Conservation (phyloP, 2,888 invertebrate species). For the Drosophila merina region DNA sequence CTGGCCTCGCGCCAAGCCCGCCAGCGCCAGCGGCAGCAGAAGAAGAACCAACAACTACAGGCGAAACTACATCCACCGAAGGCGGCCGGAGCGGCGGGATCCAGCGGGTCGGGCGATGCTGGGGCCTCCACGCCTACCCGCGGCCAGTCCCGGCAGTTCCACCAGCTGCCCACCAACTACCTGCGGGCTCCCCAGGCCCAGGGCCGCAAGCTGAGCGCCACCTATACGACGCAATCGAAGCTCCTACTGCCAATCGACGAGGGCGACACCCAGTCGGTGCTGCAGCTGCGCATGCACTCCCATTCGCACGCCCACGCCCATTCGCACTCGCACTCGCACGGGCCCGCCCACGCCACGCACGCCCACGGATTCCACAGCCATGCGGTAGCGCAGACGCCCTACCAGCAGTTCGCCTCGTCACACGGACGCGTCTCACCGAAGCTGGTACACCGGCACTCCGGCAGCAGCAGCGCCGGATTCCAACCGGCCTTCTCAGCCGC, state of each 20-base stretch:
- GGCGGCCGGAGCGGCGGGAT: conserved; percentile 70
- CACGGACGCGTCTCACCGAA: conserved; percentile 81
- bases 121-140: conserved; percentile 81
- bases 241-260: conserved; percentile 84
- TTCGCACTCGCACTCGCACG: conserved; percentile 58
- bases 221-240: conserved; percentile 83
- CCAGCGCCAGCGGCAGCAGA: conserved; percentile 86
- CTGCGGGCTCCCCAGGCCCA: conserved; percentile 83
- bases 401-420: conserved; percentile 70
- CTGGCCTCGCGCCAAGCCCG: conserved; percentile 92
- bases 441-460: conserved; percentile 82
- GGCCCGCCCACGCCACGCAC: conserved; percentile 49
- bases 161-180: conserved; percentile 85
- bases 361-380: conserved; percentile 56
- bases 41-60: conserved; percentile 84
- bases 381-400: conserved; percentile 56
- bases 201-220: conserved; percentile 83
- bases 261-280: conserved; percentile 80
- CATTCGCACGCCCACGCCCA: conserved; percentile 67
- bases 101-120: conserved; percentile 65
- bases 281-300: conserved; percentile 78
- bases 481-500: conserved; percentile 63
- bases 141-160: conserved; percentile 85
- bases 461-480: conserved; percentile 78
- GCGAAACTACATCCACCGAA: conserved; percentile 85